These are phyloP conservation scores for Oenanthe melanoleuca DNA, from an alignment of 2,113 vertebrate species.

Conservation along the genomic window DNA sequence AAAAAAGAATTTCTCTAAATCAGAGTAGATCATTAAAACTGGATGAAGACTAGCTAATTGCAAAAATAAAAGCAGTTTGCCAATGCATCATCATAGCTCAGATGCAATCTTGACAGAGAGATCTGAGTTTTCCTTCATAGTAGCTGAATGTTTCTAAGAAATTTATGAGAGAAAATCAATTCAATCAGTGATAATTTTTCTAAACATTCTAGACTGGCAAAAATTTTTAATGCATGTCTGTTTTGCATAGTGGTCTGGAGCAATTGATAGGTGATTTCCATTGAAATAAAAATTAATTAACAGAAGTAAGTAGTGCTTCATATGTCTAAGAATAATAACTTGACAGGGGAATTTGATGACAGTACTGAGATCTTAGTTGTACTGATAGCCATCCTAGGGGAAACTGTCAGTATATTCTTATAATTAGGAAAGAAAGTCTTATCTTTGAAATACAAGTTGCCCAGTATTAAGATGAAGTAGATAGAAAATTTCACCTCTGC, in stretches of 20 bases:
- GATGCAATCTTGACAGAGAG: neutral
- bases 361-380: neutral
- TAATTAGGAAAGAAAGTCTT: neutral
- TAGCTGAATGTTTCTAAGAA: neutral
- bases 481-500: neutral
- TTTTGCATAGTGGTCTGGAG: neutral
- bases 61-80: neutral
- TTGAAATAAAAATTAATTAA: neutral
- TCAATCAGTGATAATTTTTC: neutral
- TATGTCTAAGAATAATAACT: neutral
- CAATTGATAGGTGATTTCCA: neutral
- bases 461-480: neutral
- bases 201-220: neutral
- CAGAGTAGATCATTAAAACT: neutral
- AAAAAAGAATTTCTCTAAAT: neutral
- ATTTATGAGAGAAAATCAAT: neutral
- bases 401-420: neutral
- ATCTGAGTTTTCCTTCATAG: neutral
- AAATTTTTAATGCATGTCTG: neutral
- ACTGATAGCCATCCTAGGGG: neutral
- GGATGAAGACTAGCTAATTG: neutral
- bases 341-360: neutral
- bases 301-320: neutral
- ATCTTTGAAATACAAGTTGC: neutral
- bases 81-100: neutral